These are phyloP conservation scores for Cyprinella venusta DNA, from an alignment of 2,797 vertebrate genomes.

Conservation along the genomic window DNA sequence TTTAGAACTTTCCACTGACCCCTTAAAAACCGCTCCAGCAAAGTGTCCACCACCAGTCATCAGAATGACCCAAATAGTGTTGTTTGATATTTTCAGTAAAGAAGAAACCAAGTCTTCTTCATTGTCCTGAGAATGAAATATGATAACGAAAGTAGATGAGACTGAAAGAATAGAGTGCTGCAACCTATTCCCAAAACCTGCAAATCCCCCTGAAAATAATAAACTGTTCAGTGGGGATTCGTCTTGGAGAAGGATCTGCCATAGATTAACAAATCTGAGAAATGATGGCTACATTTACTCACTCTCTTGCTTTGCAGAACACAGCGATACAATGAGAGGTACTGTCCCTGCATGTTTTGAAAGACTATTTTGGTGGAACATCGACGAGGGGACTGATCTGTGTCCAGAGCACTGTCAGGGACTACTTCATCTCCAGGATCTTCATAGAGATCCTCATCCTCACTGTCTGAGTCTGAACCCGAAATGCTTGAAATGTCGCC, in stretches of 20 bases:
- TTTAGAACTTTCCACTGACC: conserved; percentile 74
- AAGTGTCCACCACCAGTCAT: conserved; percentile 97
- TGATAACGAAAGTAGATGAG: conserved; percentile 6
- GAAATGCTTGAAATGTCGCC: conserved; percentile 97
- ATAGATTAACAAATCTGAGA: not conserved
- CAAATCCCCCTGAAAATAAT: not conserved
- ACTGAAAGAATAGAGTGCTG: conserved; percentile 51
- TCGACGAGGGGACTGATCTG: not conserved
- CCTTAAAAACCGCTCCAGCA: conserved; percentile 90
- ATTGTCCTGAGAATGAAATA: conserved; percentile 50
- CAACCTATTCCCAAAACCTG: not conserved
- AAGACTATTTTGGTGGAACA: conserved; percentile 81
- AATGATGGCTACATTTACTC: conserved; percentile 39
- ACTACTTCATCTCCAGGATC: conserved; percentile 46
- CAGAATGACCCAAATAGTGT: conserved; percentile 82
- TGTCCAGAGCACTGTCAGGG: conserved; percentile 57
- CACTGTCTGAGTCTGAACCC: conserved; percentile 85
- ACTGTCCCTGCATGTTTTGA: conserved; percentile 82
- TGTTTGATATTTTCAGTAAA: conserved; percentile 75
- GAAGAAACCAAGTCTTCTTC: conserved; percentile 71
- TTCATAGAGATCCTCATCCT: conserved; percentile 54
- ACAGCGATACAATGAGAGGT: conserved; percentile 83
- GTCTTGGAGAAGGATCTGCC: not conserved
- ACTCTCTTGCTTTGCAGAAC: conserved; percentile 82
- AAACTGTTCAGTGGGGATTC: not conserved